A percentile compares a stretch with the other conserved stretches of the same genome.
Evolutionary conservation across 2,888 invertebrate species (phyloP).

Genomic region (Agrochola lychnidis): DNA sequence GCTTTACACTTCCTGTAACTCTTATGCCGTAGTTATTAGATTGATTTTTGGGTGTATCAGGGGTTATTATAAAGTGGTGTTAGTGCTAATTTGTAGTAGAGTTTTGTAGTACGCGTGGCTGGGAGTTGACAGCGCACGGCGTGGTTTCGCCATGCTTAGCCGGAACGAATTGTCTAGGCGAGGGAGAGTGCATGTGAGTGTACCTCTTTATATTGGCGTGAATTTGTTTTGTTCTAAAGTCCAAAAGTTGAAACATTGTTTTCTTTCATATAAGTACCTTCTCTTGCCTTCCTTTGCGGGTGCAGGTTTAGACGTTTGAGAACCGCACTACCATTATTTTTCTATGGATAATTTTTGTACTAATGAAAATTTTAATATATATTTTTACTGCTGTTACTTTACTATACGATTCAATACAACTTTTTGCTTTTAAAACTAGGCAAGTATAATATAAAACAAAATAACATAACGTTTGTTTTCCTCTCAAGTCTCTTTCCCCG

Average conservation of each 20-base stretch:
- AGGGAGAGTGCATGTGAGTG: constrained; percentile 73
- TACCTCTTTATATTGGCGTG: constrained; percentile 23
- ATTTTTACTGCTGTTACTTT: too few species aligned
- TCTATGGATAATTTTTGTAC: too few species aligned
- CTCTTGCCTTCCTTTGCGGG: too few species aligned
- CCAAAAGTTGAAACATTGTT: neutral
- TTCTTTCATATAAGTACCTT: too few species aligned
- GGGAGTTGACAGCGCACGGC: constrained; percentile 83
- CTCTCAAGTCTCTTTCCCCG: too few species aligned
- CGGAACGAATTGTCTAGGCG: constrained; percentile 87
- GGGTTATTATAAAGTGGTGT: constrained; percentile 45
- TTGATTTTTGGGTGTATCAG: constrained; percentile 46
- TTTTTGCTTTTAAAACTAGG: too few species aligned
- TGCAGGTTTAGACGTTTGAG: too few species aligned
- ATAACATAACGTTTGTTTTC: too few species aligned
- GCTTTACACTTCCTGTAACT: constrained; percentile 17
- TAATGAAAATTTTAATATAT: too few species aligned
- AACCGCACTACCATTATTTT: too few species aligned
- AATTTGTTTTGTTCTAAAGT: constrained; percentile 25
- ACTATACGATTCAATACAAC: too few species aligned
- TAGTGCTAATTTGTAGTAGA: constrained; percentile 76
- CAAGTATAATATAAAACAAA: too few species aligned
- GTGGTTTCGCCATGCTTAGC: constrained; percentile 86
- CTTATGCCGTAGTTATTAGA: constrained; percentile 52
- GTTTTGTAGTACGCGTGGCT: constrained; percentile 81